Base-by-base conservation (phyloP, 2,797 vertebrate species). In the Chaunax sp. region DNA sequence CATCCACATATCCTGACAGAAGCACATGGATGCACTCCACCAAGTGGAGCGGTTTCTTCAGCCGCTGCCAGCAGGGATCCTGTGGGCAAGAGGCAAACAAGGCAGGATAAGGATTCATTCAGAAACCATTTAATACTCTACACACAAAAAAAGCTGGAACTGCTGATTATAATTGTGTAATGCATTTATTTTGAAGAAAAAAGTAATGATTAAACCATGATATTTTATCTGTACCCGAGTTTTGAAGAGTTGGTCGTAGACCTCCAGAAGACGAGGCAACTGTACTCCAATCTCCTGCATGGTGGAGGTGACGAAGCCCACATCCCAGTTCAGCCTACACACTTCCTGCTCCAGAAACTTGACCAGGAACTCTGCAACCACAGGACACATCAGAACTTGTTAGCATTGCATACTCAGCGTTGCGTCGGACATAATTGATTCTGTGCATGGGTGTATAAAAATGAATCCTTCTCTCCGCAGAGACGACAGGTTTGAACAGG, bases 211-310 rank as follows among this genome's bases (percentile, higher is more conserved):
- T 20, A 35, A 33, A 58, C 0, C 10, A 19, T 28, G n/a, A 52
- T 33, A 19, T 53, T 2, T 43, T 5, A 37, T 51, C 18, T 35
- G 73, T 95, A 98, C 98, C 94, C 96, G 92, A 37, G 95, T 95
- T 92, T 98, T 99, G 87, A 99, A 98, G 66, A 98, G 94, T 6
- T 98, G 96, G 80, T 98, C 96, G 10, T 99, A 99, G 6, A 99
- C 97, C 87, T 99, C 96, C 25, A 99, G 93, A 13, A 99, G 94
- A 44, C 93, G 93, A 2, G 95, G 96, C 50, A 99, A 72, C 38
- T 95, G 94, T 0, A 98, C 94, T 54, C 96, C 97, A 0, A 99
- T 98, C 92, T 98, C 97, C 85, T 95, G 94, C 97, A 97, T 96
- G 41, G 97, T 98, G 49, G 91, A 93, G 40, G 96, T 96, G 61